Percentiles rank a stretch among this genome's conserved stretches.
phyloP scores from a whole-genome alignment of 2,113 vertebrate genomes.

The Gallinago jamesoni region DNA sequence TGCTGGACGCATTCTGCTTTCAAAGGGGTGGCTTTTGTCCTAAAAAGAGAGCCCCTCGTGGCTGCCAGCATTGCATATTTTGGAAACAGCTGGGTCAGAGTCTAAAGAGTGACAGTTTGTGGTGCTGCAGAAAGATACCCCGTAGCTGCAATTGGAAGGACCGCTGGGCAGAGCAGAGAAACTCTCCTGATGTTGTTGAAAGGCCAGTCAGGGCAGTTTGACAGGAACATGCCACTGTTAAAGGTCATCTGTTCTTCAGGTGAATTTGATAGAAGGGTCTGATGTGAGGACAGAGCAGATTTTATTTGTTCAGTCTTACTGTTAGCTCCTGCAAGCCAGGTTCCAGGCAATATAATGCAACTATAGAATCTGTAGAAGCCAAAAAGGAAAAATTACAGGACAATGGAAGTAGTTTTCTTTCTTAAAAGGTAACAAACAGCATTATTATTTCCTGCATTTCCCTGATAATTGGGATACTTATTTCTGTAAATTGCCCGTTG shows the following conservation, averaged over 20 bases:
- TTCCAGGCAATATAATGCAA: not conserved
- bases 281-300: not conserved
- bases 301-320: not conserved
- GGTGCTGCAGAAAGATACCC: not conserved
- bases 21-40: not conserved
- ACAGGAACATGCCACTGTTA: not conserved
- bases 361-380: not conserved
- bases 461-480: not conserved
- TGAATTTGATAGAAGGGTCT: not conserved
- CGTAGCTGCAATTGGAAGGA: not conserved
- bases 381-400: not conserved
- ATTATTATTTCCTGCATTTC: slow-evolving; percentile 5
- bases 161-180: not conserved
- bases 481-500: not conserved
- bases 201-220: not conserved
- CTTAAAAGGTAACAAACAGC: not conserved
- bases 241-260: not conserved
- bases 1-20: not conserved
- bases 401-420: not conserved
- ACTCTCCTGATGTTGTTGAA: not conserved
- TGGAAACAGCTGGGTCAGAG: not conserved
- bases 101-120: not conserved
- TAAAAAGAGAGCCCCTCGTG: not conserved
- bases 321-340: not conserved
- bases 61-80: not conserved